Evolutionary conservation across 2,797 vertebrate species (phyloP).

Genomic region (Cryptoblepharus egeriae): DNA sequence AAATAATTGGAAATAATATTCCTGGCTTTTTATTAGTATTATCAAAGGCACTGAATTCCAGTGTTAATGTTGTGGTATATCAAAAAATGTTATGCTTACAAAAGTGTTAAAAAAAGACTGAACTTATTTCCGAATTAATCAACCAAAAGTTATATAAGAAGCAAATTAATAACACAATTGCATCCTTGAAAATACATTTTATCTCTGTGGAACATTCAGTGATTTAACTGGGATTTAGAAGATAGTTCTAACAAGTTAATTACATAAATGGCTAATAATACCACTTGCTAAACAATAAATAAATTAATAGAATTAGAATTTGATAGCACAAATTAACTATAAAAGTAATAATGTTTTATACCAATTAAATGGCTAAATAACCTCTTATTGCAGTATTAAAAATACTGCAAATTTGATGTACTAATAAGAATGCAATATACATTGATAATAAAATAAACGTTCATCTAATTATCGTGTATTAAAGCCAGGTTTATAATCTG

Average conservation of each 20-base stretch:
- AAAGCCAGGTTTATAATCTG: conserved; percentile 55
- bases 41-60: background rate
- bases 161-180: background rate
- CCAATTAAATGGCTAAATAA: conserved; percentile 52
- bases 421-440: conserved; percentile 64
- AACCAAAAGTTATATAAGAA: conserved; percentile 2
- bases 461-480: conserved; percentile 60
- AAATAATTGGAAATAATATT: background rate
- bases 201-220: conserved; percentile 34
- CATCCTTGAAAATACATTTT: background rate
- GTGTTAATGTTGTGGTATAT: background rate
- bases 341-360: conserved; percentile 52
- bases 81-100: conserved; percentile 5
- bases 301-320: conserved; percentile 48
- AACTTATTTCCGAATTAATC: conserved; percentile 20
- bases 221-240: conserved; percentile 43
- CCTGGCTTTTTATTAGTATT: background rate
- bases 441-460: conserved; percentile 60
- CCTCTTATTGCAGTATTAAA: conserved; percentile 53
- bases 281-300: conserved; percentile 43
- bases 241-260: conserved; percentile 51
- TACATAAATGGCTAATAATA: conserved; percentile 44
- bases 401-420: conserved; percentile 58
- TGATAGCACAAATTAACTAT: conserved; percentile 42
- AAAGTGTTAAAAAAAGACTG: conserved; percentile 20